Conservation (phyloP, 2,888 invertebrate genomes). For the Drosophila kokeensis region DNA sequence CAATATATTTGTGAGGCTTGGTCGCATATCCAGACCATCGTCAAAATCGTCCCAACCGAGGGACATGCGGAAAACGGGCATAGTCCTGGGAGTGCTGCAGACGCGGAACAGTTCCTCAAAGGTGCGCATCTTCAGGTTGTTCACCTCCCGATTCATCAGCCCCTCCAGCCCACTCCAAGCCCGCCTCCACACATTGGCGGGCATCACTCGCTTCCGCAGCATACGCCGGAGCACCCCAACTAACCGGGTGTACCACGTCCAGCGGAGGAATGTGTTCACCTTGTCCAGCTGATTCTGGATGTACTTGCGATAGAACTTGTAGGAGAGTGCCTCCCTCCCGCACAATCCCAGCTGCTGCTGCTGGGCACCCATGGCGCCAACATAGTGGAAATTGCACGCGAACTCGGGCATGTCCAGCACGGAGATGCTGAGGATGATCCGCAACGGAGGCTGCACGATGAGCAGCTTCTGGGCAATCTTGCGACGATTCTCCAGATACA, state of each 20-base stretch:
- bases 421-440: conserved; percentile 84
- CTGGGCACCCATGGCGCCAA: conserved; percentile 55
- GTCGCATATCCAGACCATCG: conserved; percentile 86
- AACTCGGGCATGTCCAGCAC: conserved; percentile 83
- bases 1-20: conserved; percentile 87
- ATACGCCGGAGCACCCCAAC: conserved; percentile 81
- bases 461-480: conserved; percentile 87
- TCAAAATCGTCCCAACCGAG: conserved; percentile 70
- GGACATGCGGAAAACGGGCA: conserved; percentile 88
- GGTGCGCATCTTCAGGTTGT: conserved; percentile 89
- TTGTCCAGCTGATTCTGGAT: conserved; percentile 82
- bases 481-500: conserved; percentile 87
- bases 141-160: conserved; percentile 88
- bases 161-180: conserved; percentile 85
- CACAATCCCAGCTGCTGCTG: conserved; percentile 74
- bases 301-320: conserved; percentile 75
- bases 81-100: conserved; percentile 86
- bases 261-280: conserved; percentile 83
- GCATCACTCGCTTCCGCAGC: conserved; percentile 78
- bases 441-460: conserved; percentile 88
- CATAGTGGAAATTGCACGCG: conserved; percentile 82
- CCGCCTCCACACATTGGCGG: conserved; percentile 72
- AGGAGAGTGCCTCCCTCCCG: conserved; percentile 70
- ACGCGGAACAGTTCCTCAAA: conserved; percentile 88
- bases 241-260: conserved; percentile 85